Evolutionary conservation across 1,140 invertebrate genomes (phyloP), one percentile per base, ranked within the genome.

Genomic region (Drosophila melanica): DNA sequence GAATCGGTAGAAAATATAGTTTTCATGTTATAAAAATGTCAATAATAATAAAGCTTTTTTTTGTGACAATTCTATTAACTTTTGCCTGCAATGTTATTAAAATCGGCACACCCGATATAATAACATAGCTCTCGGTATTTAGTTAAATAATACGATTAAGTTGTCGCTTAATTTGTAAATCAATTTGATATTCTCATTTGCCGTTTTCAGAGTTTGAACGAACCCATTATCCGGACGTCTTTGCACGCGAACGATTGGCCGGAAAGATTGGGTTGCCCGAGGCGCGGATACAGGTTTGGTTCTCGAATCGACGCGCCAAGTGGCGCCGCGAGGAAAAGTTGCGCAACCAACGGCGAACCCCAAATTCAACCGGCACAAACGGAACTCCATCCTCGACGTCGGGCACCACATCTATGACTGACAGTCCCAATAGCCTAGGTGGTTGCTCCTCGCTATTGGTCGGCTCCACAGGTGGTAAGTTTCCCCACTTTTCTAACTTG

Each of bases 231-330:
- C 91, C 91, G 2, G 91, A 92, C 92, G 98, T 99, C 3, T 99
- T 99, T 93, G 98, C 98, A 0, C 94, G 98, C 66, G 98, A 99
- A 93, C 93, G 97, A 89, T 94, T 99, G 62, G 98, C 98, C 5
- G 96, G 96, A 48, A 99, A 99, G 93, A 99, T 99, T 90, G 97
- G 98, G 53, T 95, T 99, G 67, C 98, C 98, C 10, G 98, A 99
- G 94, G 98, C 98, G 33, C 94, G 98, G 93, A 99, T 99, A 94
- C 98, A 99, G 95, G 96, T 97, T 33, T 99, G 98, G 98, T 99
- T 99, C 93, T 98, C 97, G 47, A 99, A 99, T 93, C 95, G 98
- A 55, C 95, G 99, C 51, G 99, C 98, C 70, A 99, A 99, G 94
- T 99, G 98, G 98, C 94, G 98, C 48, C 94, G 99, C 4, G 98